Conservation (phyloP, 2,113 vertebrate genomes). For the Aspidoscelis tigris region DNA sequence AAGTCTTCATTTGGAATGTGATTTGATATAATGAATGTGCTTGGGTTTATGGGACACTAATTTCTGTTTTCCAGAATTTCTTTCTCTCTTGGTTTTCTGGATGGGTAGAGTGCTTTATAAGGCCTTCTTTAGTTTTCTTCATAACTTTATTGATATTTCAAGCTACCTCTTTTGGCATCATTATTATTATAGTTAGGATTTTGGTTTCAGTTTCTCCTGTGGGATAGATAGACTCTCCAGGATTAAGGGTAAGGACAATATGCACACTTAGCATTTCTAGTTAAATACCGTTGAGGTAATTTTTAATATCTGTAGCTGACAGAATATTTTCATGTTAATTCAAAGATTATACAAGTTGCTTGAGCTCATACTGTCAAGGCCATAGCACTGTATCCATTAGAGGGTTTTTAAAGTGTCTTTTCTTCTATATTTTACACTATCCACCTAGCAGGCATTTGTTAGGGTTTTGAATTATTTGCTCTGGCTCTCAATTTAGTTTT, state of each 20-base stretch:
- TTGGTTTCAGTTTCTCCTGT: neutral
- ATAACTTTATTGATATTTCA: neutral
- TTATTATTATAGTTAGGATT: neutral
- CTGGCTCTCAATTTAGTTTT: neutral
- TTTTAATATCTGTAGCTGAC: neutral
- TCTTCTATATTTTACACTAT: neutral
- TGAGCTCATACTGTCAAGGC: neutral
- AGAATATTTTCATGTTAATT: neutral
- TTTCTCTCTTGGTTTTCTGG: constrained; percentile 1
- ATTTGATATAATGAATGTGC: neutral
- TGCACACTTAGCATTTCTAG: neutral
- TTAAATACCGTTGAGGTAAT: neutral
- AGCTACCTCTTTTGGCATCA: neutral
- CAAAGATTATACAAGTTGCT: neutral
- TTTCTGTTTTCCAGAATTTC: neutral
- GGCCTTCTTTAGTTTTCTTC: constrained; percentile 1
- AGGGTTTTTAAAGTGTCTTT: neutral
- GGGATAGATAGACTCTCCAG: neutral
- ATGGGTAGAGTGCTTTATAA: neutral
- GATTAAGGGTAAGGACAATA: neutral
- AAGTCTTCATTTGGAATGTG: constrained; percentile 6
- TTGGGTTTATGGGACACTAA: neutral
- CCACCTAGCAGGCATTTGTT: neutral
- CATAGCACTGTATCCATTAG: neutral
- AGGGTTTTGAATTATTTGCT: neutral